Conservation (phyloP, 2,888 invertebrate genomes). For the Drosophila merina region DNA sequence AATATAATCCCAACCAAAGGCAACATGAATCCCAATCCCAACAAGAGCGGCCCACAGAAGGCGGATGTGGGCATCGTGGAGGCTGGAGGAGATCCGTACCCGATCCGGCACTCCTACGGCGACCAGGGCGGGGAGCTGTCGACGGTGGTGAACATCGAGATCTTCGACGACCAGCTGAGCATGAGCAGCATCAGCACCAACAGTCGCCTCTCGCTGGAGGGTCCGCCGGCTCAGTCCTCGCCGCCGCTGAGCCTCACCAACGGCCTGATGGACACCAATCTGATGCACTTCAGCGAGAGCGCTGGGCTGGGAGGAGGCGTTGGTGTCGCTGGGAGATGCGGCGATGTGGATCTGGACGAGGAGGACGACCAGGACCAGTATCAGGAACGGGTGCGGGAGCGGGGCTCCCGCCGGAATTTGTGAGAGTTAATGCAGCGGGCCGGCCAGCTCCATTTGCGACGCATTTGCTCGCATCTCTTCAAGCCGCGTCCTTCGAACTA, state of each 20-base stretch:
- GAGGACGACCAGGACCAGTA: neutral
- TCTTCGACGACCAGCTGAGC: constrained; percentile 89
- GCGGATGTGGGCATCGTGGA: neutral
- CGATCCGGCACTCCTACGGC: constrained; percentile 14
- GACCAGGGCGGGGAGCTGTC: constrained; percentile 58
- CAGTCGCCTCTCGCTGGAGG: constrained; percentile 90
- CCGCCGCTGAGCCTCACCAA: constrained; percentile 91
- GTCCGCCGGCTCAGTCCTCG: constrained; percentile 86
- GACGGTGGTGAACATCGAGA: constrained; percentile 86
- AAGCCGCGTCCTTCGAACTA: constrained; percentile 30
- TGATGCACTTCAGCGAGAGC: constrained; percentile 89
- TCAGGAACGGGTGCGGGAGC: neutral
- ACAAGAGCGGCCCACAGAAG: constrained; percentile 9
- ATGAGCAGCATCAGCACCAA: constrained; percentile 94
- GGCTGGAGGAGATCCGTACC: constrained; percentile 3
- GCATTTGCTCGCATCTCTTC: constrained; percentile 75
- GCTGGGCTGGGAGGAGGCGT: constrained; percentile 16
- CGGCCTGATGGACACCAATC: constrained; percentile 84
- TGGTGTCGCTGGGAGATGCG: neutral
- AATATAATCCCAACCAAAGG: constrained; percentile 46
- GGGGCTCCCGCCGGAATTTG: constrained; percentile 63
- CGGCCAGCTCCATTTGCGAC: constrained; percentile 69
- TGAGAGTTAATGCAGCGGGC: constrained; percentile 81
- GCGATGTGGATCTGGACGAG: constrained; percentile 4
- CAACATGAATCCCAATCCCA: constrained; percentile 15